A percentile compares a stretch with the other conserved stretches of the same genome.
Evolutionary conservation across 2,888 invertebrate species (phyloP).

Genomic region (Drosophila longiperda): DNA sequence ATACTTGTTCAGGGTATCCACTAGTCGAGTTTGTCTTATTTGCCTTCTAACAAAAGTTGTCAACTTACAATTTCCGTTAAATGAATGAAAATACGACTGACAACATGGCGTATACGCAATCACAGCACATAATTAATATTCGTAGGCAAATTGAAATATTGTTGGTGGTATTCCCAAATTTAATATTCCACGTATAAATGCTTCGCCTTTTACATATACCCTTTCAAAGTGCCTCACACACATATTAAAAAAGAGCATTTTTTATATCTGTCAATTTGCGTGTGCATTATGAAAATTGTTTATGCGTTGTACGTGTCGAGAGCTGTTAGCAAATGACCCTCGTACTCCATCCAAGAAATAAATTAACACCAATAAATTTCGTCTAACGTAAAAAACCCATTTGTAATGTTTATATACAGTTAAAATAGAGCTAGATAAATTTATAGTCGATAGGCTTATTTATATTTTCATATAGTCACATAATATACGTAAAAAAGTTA

Average conservation of each 20-base stretch:
- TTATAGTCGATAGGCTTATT: background rate
- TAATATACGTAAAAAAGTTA: background rate
- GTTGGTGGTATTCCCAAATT: background rate
- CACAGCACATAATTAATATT: constrained; percentile 30
- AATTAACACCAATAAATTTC: background rate
- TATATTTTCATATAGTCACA: background rate
- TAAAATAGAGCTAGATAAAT: background rate
- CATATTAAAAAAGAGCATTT: constrained; percentile 5
- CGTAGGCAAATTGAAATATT: constrained; percentile 30
- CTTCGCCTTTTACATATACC: constrained; percentile 1
- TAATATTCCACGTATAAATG: background rate
- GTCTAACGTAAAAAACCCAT: background rate
- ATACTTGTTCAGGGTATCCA: background rate
- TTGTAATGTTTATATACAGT: background rate
- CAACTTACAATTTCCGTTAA: constrained; percentile 33
- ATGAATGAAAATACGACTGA: constrained; percentile 22
- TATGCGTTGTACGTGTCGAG: constrained; percentile 27
- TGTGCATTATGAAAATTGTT: constrained; percentile 34
- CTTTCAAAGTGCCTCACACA: constrained; percentile 8
- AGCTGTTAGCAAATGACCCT: constrained; percentile 11
- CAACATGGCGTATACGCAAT: constrained; percentile 45
- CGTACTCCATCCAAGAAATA: constrained; percentile 1
- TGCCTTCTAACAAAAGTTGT: constrained; percentile 17
- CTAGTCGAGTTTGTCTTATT: background rate
- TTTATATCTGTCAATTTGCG: constrained; percentile 32